Conservation (phyloP, 2,888 invertebrate genomes). For the Chymomyza procnemis region DNA sequence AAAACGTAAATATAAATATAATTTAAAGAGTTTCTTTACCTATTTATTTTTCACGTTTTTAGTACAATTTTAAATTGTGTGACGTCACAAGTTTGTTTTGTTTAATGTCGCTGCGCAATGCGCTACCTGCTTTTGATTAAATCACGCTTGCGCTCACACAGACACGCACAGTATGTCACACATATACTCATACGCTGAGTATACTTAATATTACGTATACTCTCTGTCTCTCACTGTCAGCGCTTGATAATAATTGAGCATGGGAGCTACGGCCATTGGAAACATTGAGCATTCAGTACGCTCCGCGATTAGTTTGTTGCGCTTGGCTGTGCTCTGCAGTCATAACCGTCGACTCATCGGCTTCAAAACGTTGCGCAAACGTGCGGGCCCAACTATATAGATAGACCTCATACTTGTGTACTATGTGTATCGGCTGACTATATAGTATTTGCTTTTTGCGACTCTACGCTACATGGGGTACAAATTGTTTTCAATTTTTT, state of each 20-base stretch:
- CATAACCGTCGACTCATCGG: slow-evolving; percentile 24
- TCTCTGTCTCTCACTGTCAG: no score
- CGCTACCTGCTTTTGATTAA: not conserved
- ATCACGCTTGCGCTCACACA: not conserved
- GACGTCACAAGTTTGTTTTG: not conserved
- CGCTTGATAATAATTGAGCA: not conserved
- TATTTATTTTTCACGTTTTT: no score
- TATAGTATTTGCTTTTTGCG: slow-evolving; percentile 28
- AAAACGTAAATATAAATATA: no score
- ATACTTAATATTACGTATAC: not conserved
- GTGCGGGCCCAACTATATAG: slow-evolving; percentile 13
- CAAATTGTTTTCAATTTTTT: slow-evolving; percentile 18
- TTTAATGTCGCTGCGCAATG: not conserved
- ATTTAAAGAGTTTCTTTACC: no score
- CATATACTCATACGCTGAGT: not conserved
- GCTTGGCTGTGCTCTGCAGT: slow-evolving; percentile 46
- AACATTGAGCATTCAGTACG: slow-evolving; percentile 30
- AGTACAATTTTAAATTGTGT: no score
- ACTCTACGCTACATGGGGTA: slow-evolving; percentile 49
- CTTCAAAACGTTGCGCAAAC: slow-evolving; percentile 9
- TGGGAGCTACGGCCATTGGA: slow-evolving; percentile 36
- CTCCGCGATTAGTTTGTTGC: slow-evolving; percentile 54
- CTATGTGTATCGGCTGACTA: slow-evolving; percentile 14
- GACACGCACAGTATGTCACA: not conserved
- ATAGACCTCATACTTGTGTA: slow-evolving; percentile 22